A percentile compares a stretch with the other conserved stretches of the same genome.
Evolutionary conservation across 2,888 invertebrate genomes (phyloP).

Genomic region (Scaptomyza caliginosa): DNA sequence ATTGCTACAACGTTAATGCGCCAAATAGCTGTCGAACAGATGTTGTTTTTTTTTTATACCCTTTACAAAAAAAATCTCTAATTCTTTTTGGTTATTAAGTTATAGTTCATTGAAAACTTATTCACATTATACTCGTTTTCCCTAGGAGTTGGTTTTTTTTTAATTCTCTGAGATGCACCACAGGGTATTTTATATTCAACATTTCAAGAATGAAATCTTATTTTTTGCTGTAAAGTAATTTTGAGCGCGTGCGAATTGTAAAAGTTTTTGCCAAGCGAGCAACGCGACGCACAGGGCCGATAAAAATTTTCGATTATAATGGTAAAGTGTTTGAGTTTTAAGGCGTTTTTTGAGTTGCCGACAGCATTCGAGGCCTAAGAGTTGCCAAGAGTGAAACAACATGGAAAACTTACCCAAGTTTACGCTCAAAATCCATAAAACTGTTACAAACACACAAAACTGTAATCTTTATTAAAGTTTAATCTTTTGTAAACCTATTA

Average conservation of each 20-base stretch:
- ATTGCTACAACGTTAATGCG: slow-evolving; percentile 50
- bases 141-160: background rate
- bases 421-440: background rate
- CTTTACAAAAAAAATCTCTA: background rate
- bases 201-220: background rate
- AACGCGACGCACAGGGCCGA: slow-evolving; percentile 42
- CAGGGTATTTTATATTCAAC: background rate
- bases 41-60: background rate
- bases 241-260: slow-evolving; percentile 73
- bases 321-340: slow-evolving; percentile 48
- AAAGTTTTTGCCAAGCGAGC: slow-evolving; percentile 58
- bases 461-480: background rate
- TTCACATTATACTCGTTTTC: background rate
- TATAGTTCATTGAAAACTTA: background rate
- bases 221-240: slow-evolving; percentile 58
- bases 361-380: background rate
- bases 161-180: background rate
- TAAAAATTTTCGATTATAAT: slow-evolving; percentile 78
- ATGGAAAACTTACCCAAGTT: background rate
- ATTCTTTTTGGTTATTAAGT: background rate
- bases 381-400: background rate
- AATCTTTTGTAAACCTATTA: background rate
- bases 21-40: slow-evolving; percentile 50
- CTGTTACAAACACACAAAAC: background rate
- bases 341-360: no score